Evolutionary conservation across 2,888 invertebrate genomes (phyloP), one percentile per base, ranked within the genome.

Genomic region (Urechis unicinctus): DNA sequence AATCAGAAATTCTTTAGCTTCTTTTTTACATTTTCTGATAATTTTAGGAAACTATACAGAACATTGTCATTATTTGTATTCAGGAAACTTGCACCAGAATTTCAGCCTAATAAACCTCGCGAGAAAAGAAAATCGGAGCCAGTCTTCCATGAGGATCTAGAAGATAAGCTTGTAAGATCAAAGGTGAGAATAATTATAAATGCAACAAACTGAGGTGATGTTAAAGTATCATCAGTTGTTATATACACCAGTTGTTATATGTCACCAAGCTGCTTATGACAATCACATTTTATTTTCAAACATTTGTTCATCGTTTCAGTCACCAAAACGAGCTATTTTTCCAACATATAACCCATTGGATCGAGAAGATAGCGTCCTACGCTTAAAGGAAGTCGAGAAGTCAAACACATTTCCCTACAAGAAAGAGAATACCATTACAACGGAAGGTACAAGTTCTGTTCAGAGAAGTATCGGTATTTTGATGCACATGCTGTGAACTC

Each of bases 261-360:
- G n/a, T n/a, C n/a, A n/a, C n/a, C n/a, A n/a, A n/a, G n/a, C n/a
- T n/a, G n/a, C n/a, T n/a, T n/a, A n/a, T n/a, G n/a, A n/a, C n/a
- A n/a, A n/a, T n/a, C n/a, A n/a, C n/a, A n/a, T n/a, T n/a, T n/a
- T n/a, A n/a, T n/a, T n/a, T n/a, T n/a, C n/a, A n/a, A n/a, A n/a
- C n/a, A n/a, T n/a, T n/a, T n/a, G n/a, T n/a, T n/a, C n/a, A n/a
- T n/a, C n/a, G n/a, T 53, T 50, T 42, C 53, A 55, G 52, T 50
- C 56, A 1, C 45, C 48, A 1, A 53, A 56, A 31, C 42, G 26
- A 22, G 64, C 66, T 22, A 61, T 61, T 42, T 60, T 68, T 21
- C 69, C 68, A 6, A 65, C 66, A 17, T 70, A 70, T 61, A 71
- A 71, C 53, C 66, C 71, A 6, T 62, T 71, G 43, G 71, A 72